phyloP scores from a whole-genome alignment of 2,797 vertebrate species.

The Garrulus glandarius region DNA sequence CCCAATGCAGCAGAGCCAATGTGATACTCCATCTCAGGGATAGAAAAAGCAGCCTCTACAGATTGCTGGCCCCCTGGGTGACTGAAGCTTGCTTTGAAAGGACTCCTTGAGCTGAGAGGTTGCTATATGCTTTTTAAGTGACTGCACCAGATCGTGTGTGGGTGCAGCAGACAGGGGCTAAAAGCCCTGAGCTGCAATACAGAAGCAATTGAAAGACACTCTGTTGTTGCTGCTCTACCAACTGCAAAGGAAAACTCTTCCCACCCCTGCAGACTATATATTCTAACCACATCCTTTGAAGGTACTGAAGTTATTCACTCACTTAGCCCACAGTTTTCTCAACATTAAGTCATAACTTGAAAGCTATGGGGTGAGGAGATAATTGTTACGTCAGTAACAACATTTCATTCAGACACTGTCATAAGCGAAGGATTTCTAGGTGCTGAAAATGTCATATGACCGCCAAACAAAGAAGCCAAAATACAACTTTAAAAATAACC shows the following conservation, averaged over 20 bases:
- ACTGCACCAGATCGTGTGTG: slow-evolving; percentile 43
- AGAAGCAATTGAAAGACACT: slow-evolving; percentile 35
- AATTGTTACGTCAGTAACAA: slow-evolving; percentile 59
- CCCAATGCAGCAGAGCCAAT: slow-evolving; percentile 21
- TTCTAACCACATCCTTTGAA: slow-evolving; percentile 67
- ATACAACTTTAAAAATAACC: slow-evolving; percentile 10
- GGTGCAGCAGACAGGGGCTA: slow-evolving; percentile 51
- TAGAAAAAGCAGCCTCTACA: slow-evolving; percentile 12
- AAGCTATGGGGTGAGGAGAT: slow-evolving; percentile 24
- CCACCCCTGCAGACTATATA: slow-evolving; percentile 26
- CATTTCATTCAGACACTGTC: slow-evolving; percentile 44
- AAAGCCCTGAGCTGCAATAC: slow-evolving; percentile 25
- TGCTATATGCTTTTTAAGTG: slow-evolving; percentile 34
- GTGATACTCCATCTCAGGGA: neutral
- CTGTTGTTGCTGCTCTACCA: neutral
- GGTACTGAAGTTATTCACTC: slow-evolving; percentile 51
- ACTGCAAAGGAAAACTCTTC: slow-evolving; percentile 48
- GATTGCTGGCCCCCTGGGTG: slow-evolving; percentile 14
- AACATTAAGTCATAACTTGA: slow-evolving; percentile 53
- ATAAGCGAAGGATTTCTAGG: neutral
- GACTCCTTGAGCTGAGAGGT: slow-evolving; percentile 25
- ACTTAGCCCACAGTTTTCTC: slow-evolving; percentile 63
- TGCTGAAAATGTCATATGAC: slow-evolving; percentile 43
- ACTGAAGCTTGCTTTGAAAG: slow-evolving; percentile 42
- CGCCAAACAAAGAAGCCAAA: slow-evolving; percentile 18